Base-by-base conservation (phyloP, 2,797 vertebrate species). In the Neomorphus geoffroyi region DNA sequence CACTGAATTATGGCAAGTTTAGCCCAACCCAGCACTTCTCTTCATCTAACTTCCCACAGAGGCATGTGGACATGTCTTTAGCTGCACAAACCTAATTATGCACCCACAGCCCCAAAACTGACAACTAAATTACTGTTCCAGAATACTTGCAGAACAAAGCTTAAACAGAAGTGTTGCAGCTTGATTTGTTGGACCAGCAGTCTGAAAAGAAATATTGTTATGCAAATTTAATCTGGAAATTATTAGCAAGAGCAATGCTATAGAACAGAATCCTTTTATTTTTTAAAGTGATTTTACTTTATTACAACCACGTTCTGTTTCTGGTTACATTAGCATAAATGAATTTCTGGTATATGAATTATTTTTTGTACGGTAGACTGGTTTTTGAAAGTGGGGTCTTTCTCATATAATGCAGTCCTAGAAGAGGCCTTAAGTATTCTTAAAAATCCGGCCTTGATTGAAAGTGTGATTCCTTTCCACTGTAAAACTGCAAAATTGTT, bases 201-300 rank as follows among this genome's bases (percentile, higher is more conserved):
- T 60, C 75, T 92, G 85, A 79, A 92, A 88, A 88, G 66, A 57
- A 58, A 77, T 30, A 92, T 77, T 90, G 73, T 81, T 94, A 90
- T 65, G 82, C 66, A 92, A 90, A 94, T 93, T 81, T 75, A 86
- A 94, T 93, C 88, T 90, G 80, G 77, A 90, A 94, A 66, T 90
- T 58, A 72, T 88, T 92, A 92, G 37, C 39, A 91, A 85, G 70
- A 90, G 28, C 0, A 0, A 65, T 62, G 72, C 57, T 6, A 4
- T 11, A 57, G 66, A 88, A 67, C 4, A 88, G 33, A 88, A 67
- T 71, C 32, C 19, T 72, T 72, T 81, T 48, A 24, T 50, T 90
- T 81, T 83, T 83, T 61, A 30, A 92, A 83, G 41, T 24, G 26
- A 84, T 81, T 90, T 15, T 37, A 43, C 26, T 26, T 91, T 86